These are phyloP conservation scores for Adelognathus sp. DNA, from an alignment of 2,888 invertebrate genomes.

Conservation along the genomic window DNA sequence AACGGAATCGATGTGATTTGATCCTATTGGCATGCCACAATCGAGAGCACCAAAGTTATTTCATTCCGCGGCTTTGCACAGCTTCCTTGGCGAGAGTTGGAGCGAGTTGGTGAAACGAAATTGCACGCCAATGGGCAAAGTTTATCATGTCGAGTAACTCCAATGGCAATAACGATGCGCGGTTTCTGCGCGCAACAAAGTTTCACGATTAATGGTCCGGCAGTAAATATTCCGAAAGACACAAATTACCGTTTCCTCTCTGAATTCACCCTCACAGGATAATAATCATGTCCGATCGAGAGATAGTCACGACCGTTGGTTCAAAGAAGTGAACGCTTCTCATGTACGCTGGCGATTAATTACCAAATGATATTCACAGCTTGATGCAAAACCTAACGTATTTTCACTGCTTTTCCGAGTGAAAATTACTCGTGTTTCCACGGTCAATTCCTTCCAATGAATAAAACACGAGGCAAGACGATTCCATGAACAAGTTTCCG, in stretches of 20 bases:
- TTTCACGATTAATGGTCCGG: constrained; percentile 40
- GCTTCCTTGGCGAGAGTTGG: constrained; percentile 23
- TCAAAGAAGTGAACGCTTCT: constrained; percentile 3
- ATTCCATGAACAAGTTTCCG: constrained; percentile 19
- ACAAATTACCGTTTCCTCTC: constrained; percentile 22
- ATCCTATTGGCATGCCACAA: constrained; percentile 74
- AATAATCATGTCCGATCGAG: background rate
- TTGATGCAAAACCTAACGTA: background rate
- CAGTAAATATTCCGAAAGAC: constrained; percentile 35
- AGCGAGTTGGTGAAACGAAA: constrained; percentile 42
- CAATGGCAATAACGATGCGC: constrained; percentile 40
- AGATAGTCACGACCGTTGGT: background rate
- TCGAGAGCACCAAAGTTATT: constrained; percentile 76
- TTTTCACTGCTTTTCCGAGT: background rate
- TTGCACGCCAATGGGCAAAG: constrained; percentile 33
- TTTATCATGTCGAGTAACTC: constrained; percentile 43
- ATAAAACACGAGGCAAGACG: constrained; percentile 9
- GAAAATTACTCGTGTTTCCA: constrained; percentile 18
- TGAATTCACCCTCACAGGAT: background rate
- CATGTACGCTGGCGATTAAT: constrained; percentile 1
- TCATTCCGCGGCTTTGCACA: constrained; percentile 73
- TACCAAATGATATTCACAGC: constrained; percentile 17
- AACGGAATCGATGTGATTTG: constrained; percentile 68
- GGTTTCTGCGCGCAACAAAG: constrained; percentile 38
- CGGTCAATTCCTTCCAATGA: background rate